Evolutionary conservation across 2,113 vertebrate species (phyloP), one percentile per base, ranked within the genome.

Genomic region (Eubucco bourcierii): DNA sequence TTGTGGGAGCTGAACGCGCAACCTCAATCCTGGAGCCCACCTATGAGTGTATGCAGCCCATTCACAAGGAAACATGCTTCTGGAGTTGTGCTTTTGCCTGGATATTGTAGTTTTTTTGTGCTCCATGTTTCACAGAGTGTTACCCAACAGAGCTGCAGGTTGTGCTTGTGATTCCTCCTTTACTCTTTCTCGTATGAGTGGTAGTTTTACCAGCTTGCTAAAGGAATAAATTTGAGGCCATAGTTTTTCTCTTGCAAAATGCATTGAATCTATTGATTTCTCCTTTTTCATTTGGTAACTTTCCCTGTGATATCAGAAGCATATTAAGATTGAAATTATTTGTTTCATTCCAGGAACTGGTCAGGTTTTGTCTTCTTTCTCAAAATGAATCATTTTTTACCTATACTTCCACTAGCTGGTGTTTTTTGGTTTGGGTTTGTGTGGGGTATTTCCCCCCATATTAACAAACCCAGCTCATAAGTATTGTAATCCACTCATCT

Each of bases 1-100:
- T 17, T 25, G 52, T 0, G 4, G 53, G 20, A 33, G 37, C 28
- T 0, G 3, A 29, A 28, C 0, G 11, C 0, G 2, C 27, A 33
- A 8, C 31, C 77, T 25, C 23, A 1, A 19, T 5, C 37, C 33
- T 0, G 2, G 19, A 53, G 44, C 77, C 16, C 58, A 28, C 12
- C 14, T 24, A 27, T 4, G 23, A 6, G 31, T 3, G 19, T 1
- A 5, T 7, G 37, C 60, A 56, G 46, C 60, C 29, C 2, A 0
- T 10, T n/a, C 6, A 0, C 27, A 10, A 9, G 31, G 34, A 59
- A 33, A 11, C 1, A 1, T 4, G 0, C 58, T 50, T 29, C 68
- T 75, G 50, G 53, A n/a, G 53, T 6, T n/a, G 41, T 0, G 2
- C 5, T 34, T 53, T 73, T 46, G 34, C 37, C 52, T 50, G 37